These are phyloP conservation scores for Xestia xanthographa DNA, from an alignment of 2,888 invertebrate species.

Conservation along the genomic window DNA sequence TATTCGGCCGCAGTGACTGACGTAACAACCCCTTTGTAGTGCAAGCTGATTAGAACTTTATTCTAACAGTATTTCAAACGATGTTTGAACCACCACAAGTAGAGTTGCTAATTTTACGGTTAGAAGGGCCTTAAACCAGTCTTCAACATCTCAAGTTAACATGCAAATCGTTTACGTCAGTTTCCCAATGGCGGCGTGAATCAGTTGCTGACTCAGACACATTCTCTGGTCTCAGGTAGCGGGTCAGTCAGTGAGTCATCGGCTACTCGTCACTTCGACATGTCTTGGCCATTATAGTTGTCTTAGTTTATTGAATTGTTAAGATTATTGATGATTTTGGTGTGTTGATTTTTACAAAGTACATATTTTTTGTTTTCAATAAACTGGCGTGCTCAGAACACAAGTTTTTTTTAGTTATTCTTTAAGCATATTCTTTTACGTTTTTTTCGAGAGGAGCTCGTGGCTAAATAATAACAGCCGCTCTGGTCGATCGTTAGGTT, in stretches of 20 bases:
- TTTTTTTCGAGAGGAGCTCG: too few species aligned
- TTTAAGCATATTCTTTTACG: background rate
- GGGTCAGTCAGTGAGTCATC: slow-evolving; percentile 58
- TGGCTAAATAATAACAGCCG: too few species aligned
- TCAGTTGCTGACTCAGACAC: slow-evolving; percentile 72
- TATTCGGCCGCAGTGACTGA: too few species aligned
- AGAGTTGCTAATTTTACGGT: too few species aligned
- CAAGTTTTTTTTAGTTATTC: background rate
- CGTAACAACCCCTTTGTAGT: too few species aligned
- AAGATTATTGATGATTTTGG: background rate
- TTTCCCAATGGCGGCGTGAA: slow-evolving; percentile 55
- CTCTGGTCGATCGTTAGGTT: too few species aligned
- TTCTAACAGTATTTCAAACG: too few species aligned
- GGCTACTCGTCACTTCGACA: slow-evolving; percentile 23
- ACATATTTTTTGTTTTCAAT: background rate
- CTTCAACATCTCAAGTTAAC: slow-evolving; percentile 43
- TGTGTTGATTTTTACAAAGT: background rate
- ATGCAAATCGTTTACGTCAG: slow-evolving; percentile 50
- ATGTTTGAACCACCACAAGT: too few species aligned
- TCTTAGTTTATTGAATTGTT: slow-evolving; percentile 13
- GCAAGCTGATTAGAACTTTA: too few species aligned
- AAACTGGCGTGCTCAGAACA: background rate
- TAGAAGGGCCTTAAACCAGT: slow-evolving; percentile 34
- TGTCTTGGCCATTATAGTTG: slow-evolving; percentile 4
- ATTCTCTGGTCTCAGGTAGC: slow-evolving; percentile 72